Conservation (phyloP, 2,888 invertebrate species). For the Lysandra bellargus region DNA sequence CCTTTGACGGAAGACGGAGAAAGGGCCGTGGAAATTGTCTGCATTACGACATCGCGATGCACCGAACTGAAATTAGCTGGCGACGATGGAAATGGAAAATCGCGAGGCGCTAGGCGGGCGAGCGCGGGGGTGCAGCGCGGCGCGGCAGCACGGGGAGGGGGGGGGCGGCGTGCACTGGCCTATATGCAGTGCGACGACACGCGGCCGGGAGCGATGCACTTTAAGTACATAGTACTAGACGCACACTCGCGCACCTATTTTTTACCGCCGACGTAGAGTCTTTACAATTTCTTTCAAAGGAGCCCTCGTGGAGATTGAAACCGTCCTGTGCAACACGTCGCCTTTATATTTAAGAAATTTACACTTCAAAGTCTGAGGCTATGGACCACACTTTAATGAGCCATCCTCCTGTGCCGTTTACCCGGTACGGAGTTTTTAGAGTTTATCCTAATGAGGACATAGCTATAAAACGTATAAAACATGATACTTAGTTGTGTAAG, state of each 20-base stretch:
- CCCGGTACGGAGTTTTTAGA: neutral
- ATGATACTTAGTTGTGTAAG: neutral
- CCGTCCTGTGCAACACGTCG: slow-evolving; percentile 45
- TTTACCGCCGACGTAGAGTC: slow-evolving; percentile 61
- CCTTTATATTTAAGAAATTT: slow-evolving; percentile 42
- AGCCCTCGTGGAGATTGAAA: slow-evolving; percentile 65
- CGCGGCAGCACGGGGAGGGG: slow-evolving; percentile 42
- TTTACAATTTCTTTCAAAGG: slow-evolving; percentile 64
- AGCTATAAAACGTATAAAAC: neutral
- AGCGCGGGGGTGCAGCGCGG: slow-evolving; percentile 39
- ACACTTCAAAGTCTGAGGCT: slow-evolving; percentile 37
- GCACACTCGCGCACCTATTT: slow-evolving; percentile 74
- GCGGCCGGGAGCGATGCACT: slow-evolving; percentile 80
- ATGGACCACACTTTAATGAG: slow-evolving; percentile 12
- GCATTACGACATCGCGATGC: slow-evolving; percentile 61
- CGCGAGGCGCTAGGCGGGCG: slow-evolving; percentile 65
- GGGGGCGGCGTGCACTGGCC: slow-evolving; percentile 77
- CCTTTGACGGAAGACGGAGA: slow-evolving; percentile 63
- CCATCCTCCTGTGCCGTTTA: neutral
- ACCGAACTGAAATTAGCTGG: slow-evolving; percentile 65
- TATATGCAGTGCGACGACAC: slow-evolving; percentile 81
- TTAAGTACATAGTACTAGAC: slow-evolving; percentile 73
- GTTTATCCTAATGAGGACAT: neutral
- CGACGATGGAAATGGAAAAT: slow-evolving; percentile 76
- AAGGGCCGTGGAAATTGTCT: slow-evolving; percentile 66